phyloP scores from a whole-genome alignment of 2,113 vertebrate species.

The Apteryx mantelli region DNA sequence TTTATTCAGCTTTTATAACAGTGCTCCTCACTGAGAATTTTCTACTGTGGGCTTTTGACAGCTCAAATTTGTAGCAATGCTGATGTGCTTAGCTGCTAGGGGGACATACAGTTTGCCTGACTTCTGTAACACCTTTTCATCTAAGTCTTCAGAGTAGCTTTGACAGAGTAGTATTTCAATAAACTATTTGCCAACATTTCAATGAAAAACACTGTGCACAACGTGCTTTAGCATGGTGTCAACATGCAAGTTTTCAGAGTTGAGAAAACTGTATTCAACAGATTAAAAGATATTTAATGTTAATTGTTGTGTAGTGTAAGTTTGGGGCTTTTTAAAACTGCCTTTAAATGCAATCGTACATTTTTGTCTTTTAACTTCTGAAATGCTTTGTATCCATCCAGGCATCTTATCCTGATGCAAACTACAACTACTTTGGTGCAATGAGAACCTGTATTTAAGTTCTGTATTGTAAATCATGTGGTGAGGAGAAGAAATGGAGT shows the following conservation, averaged over 20 bases:
- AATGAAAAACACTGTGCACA: not conserved
- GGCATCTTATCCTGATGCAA: not conserved
- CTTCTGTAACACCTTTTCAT: not conserved
- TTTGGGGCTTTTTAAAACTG: not conserved
- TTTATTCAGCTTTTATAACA: not conserved
- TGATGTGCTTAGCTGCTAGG: not conserved
- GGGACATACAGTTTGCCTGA: not conserved
- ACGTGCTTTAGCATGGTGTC: not conserved
- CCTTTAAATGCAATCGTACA: fast-evolving
- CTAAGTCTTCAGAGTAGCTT: not conserved
- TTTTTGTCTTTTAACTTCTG: not conserved
- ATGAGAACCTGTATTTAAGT: not conserved
- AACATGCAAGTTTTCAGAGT: not conserved
- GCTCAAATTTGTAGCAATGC: not conserved
- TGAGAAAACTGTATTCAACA: not conserved
- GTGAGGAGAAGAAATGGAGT: not conserved
- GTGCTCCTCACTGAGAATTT: not conserved
- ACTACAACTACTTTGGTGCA: not conserved
- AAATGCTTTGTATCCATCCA: not conserved
- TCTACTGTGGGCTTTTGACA: slow-evolving; percentile 33
- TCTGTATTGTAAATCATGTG: not conserved
- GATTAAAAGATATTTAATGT: not conserved
- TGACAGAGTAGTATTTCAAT: not conserved
- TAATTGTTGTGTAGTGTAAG: not conserved
- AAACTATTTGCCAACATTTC: not conserved